These are phyloP conservation scores for Oxytorus armatus DNA, from an alignment of 2,888 invertebrate species.

Conservation along the genomic window DNA sequence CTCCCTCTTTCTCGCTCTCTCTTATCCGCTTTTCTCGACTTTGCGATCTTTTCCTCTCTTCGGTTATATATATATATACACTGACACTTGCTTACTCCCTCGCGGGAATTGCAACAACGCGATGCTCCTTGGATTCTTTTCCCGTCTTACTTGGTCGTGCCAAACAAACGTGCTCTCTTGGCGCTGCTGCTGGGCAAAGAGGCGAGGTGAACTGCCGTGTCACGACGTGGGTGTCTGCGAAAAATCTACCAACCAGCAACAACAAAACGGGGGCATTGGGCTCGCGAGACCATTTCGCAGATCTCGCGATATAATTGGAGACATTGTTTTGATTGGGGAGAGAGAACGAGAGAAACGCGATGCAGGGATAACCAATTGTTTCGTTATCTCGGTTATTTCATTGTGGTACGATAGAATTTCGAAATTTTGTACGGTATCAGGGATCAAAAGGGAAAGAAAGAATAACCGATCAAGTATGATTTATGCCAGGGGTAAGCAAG, in stretches of 20 bases:
- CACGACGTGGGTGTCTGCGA: conserved; percentile 62
- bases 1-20: conserved; percentile 42
- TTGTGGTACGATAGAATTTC: no score
- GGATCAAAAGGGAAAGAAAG: no score
- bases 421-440: no score
- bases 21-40: conserved; percentile 15
- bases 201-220: conserved; percentile 65
- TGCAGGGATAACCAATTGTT: no score
- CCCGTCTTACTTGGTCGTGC: conserved; percentile 15
- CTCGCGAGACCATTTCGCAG: conserved; percentile 64
- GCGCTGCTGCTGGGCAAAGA: conserved; percentile 13
- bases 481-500: no score
- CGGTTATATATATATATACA: no score
- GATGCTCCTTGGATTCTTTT: conserved; percentile 25
- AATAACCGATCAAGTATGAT: no score
- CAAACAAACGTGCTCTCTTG: conserved; percentile 62
- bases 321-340: no score
- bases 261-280: conserved; percentile 30
- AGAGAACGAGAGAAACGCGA: no score
- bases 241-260: conserved; percentile 42
- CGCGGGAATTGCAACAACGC: conserved; percentile 59
- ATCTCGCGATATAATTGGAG: neutral
- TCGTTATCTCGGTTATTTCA: no score
- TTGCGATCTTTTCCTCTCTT: neutral
- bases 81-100: conserved; percentile 8